Evolutionary conservation across 1,140 invertebrate genomes (phyloP).

Genomic region (Thaumetopoea pityocampa): DNA sequence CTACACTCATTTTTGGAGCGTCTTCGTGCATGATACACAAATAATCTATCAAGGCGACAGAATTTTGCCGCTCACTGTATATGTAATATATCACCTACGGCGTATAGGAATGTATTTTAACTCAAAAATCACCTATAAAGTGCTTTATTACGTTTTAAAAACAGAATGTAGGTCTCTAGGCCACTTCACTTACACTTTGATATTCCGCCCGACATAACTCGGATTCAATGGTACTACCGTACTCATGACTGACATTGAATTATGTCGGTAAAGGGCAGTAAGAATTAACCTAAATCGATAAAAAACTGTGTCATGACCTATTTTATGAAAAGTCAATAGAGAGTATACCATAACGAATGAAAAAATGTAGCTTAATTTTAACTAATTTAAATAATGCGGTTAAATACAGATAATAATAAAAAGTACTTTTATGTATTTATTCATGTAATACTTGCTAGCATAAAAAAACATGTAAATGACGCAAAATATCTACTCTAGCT

Average conservation of each 20-base stretch:
- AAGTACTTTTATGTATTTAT: slow-evolving; percentile 33
- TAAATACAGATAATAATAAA: slow-evolving; percentile 19
- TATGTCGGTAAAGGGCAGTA: slow-evolving; percentile 73
- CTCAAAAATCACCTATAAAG: slow-evolving; percentile 48
- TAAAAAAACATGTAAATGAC: slow-evolving; percentile 51
- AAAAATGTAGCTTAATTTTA: slow-evolving; percentile 4
- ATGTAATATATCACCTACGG: slow-evolving; percentile 38
- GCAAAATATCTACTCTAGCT: slow-evolving; percentile 67
- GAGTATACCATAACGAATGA: slow-evolving; percentile 2
- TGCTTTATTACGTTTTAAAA: slow-evolving; percentile 57
- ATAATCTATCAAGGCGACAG: slow-evolving; percentile 49
- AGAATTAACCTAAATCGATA: slow-evolving; percentile 66
- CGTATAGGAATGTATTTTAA: slow-evolving; percentile 39
- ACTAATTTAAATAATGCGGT: slow-evolving; percentile 1
- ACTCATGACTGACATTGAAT: slow-evolving; percentile 75
- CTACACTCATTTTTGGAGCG: slow-evolving; percentile 71
- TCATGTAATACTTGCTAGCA: slow-evolving; percentile 22
- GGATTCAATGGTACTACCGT: slow-evolving; percentile 67
- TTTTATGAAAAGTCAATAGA: slow-evolving; percentile 26
- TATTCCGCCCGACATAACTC: slow-evolving; percentile 70
- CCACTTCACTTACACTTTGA: slow-evolving; percentile 74
- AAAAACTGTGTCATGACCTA: slow-evolving; percentile 60
- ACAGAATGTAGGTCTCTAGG: slow-evolving; percentile 74
- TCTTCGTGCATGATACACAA: slow-evolving; percentile 69
- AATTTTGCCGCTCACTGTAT: slow-evolving; percentile 39